Evolutionary conservation across 1,140 invertebrate species (phyloP).

Genomic region (Cherax destructor): DNA sequence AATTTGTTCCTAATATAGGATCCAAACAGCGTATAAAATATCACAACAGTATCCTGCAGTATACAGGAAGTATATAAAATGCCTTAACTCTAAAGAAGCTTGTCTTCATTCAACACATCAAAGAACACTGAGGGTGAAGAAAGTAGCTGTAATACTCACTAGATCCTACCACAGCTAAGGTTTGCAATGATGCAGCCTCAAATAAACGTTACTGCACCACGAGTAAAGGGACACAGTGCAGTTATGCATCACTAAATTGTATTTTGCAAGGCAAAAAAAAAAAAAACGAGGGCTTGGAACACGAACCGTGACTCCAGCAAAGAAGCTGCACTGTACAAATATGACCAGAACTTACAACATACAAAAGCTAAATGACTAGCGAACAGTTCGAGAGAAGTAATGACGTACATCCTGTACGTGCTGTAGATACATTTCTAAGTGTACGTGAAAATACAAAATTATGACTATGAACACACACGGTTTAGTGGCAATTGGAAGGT

Average conservation of each 20-base stretch:
- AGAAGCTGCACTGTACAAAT: background rate
- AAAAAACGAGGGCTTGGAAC: background rate
- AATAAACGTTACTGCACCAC: background rate
- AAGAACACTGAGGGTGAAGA: background rate
- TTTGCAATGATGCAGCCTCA: background rate
- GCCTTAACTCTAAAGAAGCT: background rate
- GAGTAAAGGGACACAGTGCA: background rate
- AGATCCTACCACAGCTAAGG: too few relatives aligned
- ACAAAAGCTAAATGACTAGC: constrained; percentile 42
- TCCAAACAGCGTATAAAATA: constrained; percentile 23
- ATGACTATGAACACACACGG: background rate
- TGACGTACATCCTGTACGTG: background rate
- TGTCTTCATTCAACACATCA: background rate
- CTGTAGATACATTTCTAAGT: background rate
- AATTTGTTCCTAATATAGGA: constrained; percentile 21
- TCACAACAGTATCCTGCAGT: constrained; percentile 27
- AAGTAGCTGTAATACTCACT: background rate
- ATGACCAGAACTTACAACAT: constrained; percentile 4
- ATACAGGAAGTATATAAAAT: constrained; percentile 27
- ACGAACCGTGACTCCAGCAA: background rate
- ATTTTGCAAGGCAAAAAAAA: background rate
- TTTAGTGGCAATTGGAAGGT: background rate
- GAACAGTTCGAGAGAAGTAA: constrained; percentile 14
- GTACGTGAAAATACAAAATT: background rate
- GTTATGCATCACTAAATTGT: background rate